Base-by-base conservation (phyloP, 2,888 invertebrate genomes). In the Eupithecia tripunctaria region DNA sequence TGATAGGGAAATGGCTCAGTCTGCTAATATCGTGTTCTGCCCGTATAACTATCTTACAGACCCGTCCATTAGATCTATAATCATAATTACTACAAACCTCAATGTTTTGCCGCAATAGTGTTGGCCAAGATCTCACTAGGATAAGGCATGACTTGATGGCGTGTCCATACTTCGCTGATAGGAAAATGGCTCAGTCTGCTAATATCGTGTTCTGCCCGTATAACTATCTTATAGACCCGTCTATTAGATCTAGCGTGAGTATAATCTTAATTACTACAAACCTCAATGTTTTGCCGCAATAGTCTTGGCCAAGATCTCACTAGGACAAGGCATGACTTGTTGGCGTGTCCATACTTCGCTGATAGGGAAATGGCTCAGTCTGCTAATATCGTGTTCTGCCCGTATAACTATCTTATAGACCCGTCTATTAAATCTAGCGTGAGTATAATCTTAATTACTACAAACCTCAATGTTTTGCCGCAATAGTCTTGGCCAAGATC, bases 31-130 rank as follows among this genome's bases (percentile, higher is more conserved):
- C 4, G 94, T 98, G 21, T 97, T 98, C 88, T 97, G 97, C 80
- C 97, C 97, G 0, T 98, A 97, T 88, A 97, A 97, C 86, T 98
- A 97, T 83, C 89, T 98, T 1, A 95, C 97, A 18, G 97, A 97
- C 82, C 96, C 97, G 0, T 81, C 89, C 12, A 96, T 97, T 69
- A 93, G 96, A 74, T 92, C 91, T 78, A 38, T 38, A 7, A 36
- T 8, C 36, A 7, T 36, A 2, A 41, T 41, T 29, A 41, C 29
- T 36, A 36, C 36, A 36, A 97, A 29, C 7, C 7, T 36, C 4
- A 36, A 36, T 36, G 6, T 36, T 36, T 36, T 36, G 36, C 36
- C 36, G 6, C 8, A 36, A 5, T 38, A 38, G 41, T 41, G 83
- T 91, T 97, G 7, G 97, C 12, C 14, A 97, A 79, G 97, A 97